Conservation (phyloP, 2,797 vertebrate species). For the Chrosomus eos region DNA sequence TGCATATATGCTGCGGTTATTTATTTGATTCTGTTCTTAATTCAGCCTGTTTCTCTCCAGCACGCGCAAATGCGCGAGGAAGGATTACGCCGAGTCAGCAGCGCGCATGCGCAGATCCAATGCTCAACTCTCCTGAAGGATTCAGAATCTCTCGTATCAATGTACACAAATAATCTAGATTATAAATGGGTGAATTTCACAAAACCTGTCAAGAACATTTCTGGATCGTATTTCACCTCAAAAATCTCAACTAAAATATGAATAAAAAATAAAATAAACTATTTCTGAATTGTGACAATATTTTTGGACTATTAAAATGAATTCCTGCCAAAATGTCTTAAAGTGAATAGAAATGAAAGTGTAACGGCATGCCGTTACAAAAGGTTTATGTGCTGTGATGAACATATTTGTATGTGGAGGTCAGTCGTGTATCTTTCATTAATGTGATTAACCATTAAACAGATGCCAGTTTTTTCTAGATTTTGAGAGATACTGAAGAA, state of each 20-base stretch:
- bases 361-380: not conserved
- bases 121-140: constrained; percentile 69
- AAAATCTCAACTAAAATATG: not conserved
- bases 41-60: constrained; percentile 30
- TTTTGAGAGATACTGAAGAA: not conserved
- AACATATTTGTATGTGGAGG: not conserved
- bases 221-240: not conserved
- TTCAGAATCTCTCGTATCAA: constrained; percentile 57
- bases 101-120: constrained; percentile 74
- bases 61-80: constrained; percentile 74
- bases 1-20: not conserved
- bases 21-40: constrained; percentile 16
- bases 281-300: not conserved
- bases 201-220: not conserved
- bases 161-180: not conserved
- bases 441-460: not conserved
- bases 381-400: not conserved
- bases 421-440: not conserved
- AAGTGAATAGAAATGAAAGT: not conserved
- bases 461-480: not conserved
- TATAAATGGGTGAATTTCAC: not conserved
- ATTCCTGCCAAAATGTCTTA: not conserved
- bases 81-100: constrained; percentile 79
- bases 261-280: not conserved
- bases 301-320: not conserved